These are phyloP conservation scores for Megalops atlanticus DNA, from an alignment of 2,113 vertebrate species.

Conservation along the genomic window DNA sequence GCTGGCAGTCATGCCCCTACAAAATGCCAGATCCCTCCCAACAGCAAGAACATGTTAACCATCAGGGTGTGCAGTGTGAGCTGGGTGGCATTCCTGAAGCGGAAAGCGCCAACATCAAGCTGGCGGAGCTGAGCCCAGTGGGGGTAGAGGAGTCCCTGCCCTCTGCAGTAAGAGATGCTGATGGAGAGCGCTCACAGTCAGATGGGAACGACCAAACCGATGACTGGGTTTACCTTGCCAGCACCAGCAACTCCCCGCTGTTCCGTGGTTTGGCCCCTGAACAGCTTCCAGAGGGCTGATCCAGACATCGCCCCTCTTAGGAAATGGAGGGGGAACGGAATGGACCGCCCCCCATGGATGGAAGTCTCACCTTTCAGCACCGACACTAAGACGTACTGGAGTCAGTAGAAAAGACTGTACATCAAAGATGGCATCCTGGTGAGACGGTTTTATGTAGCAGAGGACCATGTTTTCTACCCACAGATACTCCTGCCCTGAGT, in stretches of 20 bases:
- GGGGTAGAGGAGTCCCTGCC: too few relatives aligned
- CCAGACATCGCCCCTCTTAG: conserved; percentile 23
- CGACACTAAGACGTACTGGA: conserved; percentile 24
- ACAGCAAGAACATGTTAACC: not conserved
- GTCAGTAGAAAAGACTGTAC: conserved; percentile 20
- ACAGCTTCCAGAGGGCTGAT: conserved; percentile 27
- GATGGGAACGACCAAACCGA: not conserved
- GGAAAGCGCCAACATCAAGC: too few relatives aligned
- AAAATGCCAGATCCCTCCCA: not conserved
- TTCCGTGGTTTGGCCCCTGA: conserved; percentile 16
- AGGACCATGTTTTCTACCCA: too few relatives aligned
- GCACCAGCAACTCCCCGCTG: too few relatives aligned
- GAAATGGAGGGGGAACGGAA: conserved; percentile 15
- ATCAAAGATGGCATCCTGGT: too few relatives aligned
- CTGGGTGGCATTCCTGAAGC: not conserved
- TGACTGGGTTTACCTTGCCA: too few relatives aligned
- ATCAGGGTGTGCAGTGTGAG: conserved; percentile 29
- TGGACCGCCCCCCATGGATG: not conserved
- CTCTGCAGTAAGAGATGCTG: too few relatives aligned
- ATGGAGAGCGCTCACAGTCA: not conserved
- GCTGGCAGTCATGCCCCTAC: conserved; percentile 28
- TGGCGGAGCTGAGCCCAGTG: too few relatives aligned
- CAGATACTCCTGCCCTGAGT: too few relatives aligned
- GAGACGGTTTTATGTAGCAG: too few relatives aligned
- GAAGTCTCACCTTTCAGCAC: not conserved